phyloP scores from a whole-genome alignment of 2,888 invertebrate genomes.

The Cataglyphis altisquamis region DNA sequence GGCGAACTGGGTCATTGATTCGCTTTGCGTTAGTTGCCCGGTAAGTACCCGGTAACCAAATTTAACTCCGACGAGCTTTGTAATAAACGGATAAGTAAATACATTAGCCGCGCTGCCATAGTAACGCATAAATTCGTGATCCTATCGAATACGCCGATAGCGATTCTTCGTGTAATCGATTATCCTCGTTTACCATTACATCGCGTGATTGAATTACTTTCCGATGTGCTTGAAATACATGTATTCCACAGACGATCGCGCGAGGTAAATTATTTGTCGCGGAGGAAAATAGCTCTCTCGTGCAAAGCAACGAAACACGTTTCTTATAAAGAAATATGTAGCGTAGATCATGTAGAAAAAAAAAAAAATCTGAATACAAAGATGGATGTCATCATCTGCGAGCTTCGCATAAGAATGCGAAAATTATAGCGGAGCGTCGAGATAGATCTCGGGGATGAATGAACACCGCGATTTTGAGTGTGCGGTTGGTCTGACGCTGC shows the following conservation, averaged over 20 bases:
- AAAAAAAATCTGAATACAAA: conserved; percentile 26
- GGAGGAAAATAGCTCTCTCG: conserved; percentile 10
- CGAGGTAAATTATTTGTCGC: conserved; percentile 48
- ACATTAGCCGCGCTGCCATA: conserved; percentile 56
- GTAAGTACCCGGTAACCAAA: conserved; percentile 52
- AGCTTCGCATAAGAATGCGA: conserved; percentile 20
- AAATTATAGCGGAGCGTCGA: conserved; percentile 30
- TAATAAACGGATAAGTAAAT: conserved; percentile 61
- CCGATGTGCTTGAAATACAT: conserved; percentile 25
- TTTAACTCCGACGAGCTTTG: conserved; percentile 49
- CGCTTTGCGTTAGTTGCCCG: conserved; percentile 51
- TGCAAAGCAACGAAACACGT: neutral
- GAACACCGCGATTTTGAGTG: conserved; percentile 54
- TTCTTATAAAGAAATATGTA: neutral
- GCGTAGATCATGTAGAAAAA: conserved; percentile 18
- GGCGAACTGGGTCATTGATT: conserved; percentile 53
- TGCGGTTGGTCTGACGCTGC: conserved; percentile 79
- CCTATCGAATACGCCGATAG: conserved; percentile 50
- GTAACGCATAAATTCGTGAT: conserved; percentile 54
- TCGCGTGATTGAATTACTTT: conserved; percentile 34
- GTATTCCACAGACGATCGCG: conserved; percentile 22
- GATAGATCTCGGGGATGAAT: conserved; percentile 51
- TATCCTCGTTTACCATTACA: conserved; percentile 2
- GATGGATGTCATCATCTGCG: conserved; percentile 6
- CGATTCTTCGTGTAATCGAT: conserved; percentile 52